Evolutionary conservation across 2,888 invertebrate species (phyloP).

Genomic region (Odontocerum albicorne): DNA sequence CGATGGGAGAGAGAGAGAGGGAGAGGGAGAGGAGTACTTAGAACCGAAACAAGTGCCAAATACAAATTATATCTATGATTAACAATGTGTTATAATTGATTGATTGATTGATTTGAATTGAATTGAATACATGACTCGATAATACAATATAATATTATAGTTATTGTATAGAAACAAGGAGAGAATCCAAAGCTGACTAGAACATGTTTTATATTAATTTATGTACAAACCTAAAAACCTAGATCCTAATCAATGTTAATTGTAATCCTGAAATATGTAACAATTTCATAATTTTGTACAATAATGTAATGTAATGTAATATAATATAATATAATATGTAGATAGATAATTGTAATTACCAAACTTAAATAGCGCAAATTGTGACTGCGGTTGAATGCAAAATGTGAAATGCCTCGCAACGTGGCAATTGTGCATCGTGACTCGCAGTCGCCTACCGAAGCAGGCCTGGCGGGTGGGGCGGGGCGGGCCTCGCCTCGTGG

Average conservation of each 20-base stretch:
- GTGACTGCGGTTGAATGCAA: conserved; percentile 23
- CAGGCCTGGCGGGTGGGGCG: conserved; percentile 2
- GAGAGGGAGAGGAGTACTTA: too few relatives aligned
- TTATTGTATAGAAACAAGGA: conserved; percentile 40
- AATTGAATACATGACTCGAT: conserved; percentile 34
- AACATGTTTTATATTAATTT: conserved; percentile 44
- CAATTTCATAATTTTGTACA: conserved; percentile 35
- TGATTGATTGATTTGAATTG: conserved; percentile 35
- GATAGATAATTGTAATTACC: background rate
- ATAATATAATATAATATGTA: too few relatives aligned
- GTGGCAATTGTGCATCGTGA: conserved; percentile 30
- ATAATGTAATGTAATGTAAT: conserved; percentile 33
- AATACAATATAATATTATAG: conserved; percentile 28
- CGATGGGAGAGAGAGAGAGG: too few relatives aligned
- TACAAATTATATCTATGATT: conserved; percentile 27
- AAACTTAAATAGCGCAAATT: conserved; percentile 24
- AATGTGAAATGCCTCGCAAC: conserved; percentile 29
- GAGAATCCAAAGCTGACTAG: conserved; percentile 59
- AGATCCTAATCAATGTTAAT: conserved; percentile 34
- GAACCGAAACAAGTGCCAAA: conserved; percentile 27
- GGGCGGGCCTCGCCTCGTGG: conserved; percentile 16
- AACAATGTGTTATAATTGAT: too few relatives aligned
- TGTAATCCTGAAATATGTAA: conserved; percentile 35
- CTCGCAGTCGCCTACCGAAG: conserved; percentile 22
- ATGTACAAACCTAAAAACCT: conserved; percentile 37